Percentiles rank a stretch among this genome's conserved stretches.
Conservation (phyloP, 2,113 vertebrate species). For the Colaptes auratus region DNA sequence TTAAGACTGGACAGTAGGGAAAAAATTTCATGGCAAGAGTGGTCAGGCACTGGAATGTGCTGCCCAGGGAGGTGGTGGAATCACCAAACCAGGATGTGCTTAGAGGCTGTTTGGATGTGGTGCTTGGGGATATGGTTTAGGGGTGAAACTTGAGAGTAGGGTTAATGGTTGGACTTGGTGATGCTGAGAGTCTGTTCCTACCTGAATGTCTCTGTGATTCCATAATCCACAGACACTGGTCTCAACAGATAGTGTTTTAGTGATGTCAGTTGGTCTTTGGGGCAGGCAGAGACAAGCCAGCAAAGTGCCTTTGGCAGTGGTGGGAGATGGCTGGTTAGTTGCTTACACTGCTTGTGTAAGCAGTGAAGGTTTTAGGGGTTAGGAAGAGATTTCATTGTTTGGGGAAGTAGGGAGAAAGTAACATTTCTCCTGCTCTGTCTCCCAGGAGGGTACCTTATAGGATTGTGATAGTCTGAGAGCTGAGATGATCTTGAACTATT, state of each 20-base stretch:
- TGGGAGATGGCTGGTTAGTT: background rate
- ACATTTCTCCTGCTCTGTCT: background rate
- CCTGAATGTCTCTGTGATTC: no score
- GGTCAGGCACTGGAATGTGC: no score
- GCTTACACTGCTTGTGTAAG: background rate
- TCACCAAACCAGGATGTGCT: no score
- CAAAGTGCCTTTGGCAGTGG: background rate
- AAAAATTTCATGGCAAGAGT: no score
- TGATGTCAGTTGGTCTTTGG: background rate
- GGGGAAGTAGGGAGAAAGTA: background rate
- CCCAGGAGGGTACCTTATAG: background rate
- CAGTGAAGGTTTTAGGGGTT: background rate
- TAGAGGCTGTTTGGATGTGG: no score
- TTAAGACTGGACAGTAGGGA: no score
- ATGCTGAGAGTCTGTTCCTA: no score
- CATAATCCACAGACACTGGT: background rate
- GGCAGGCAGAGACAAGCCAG: background rate
- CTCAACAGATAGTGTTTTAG: background rate
- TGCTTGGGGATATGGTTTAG: no score
- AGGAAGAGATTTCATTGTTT: background rate
- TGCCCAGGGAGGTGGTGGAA: no score
- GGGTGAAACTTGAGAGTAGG: no score
- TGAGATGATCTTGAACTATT: background rate
- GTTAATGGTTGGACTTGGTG: no score
- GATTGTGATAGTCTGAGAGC: background rate